Evolutionary conservation across 2,888 invertebrate species (phyloP).

Genomic region (Lissocephala sabroskyi): DNA sequence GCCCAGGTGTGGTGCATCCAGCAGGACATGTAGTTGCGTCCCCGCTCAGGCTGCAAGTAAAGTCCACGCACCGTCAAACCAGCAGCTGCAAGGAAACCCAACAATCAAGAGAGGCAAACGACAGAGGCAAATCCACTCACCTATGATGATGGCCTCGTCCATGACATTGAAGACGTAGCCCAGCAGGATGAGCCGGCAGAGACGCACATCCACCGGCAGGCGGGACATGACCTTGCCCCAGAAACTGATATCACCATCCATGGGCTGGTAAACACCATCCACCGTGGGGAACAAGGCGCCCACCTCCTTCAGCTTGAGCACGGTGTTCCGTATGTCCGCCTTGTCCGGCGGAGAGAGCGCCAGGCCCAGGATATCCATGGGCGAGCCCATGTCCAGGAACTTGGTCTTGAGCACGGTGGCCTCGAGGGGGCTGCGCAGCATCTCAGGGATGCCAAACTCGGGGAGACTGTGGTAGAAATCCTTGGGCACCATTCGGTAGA

Average conservation of each 20-base stretch:
- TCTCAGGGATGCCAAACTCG: conserved; percentile 81
- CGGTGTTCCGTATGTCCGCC: conserved; percentile 84
- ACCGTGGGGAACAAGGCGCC: conserved; percentile 82
- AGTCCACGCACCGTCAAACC: conserved; percentile 86
- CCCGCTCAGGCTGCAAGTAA: conserved; percentile 77
- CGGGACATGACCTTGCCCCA: conserved; percentile 87
- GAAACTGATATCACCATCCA: conserved; percentile 91
- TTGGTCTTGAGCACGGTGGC: conserved; percentile 86
- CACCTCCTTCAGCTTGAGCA: conserved; percentile 88
- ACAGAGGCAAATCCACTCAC: conserved; percentile 39
- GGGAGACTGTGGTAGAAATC: conserved; percentile 77
- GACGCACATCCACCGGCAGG: conserved; percentile 86
- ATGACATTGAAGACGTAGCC: conserved; percentile 90
- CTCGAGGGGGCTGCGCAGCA: conserved; percentile 86
- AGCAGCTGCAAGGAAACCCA: conserved; percentile 77
- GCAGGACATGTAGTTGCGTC: conserved; percentile 77
- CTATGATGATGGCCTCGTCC: conserved; percentile 89
- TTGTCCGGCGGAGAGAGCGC: conserved; percentile 92
- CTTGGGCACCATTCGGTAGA: conserved; percentile 84
- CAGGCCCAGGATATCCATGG: conserved; percentile 83
- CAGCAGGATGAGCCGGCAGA: conserved; percentile 87
- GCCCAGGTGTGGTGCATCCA: conserved; percentile 81
- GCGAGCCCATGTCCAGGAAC: conserved; percentile 85
- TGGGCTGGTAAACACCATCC: conserved; percentile 73
- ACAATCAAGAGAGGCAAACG: neutral